phyloP scores from a whole-genome alignment of 2,113 vertebrate genomes.

The Indri indri region DNA sequence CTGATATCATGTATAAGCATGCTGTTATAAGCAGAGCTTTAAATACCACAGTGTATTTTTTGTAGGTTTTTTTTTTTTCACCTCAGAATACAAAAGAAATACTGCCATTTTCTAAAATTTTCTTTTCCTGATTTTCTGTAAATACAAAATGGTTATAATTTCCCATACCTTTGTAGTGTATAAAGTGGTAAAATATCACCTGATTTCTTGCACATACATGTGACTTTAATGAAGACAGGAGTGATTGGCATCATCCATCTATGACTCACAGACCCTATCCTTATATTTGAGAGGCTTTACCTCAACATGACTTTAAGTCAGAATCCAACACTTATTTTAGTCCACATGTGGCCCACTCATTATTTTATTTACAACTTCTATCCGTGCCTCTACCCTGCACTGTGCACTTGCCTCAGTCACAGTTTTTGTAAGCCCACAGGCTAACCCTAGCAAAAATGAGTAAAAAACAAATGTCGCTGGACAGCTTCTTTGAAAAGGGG shows the following conservation, averaged over 20 bases:
- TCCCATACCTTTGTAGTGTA: not conserved
- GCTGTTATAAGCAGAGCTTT: conserved; percentile 39
- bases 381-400: too few species aligned
- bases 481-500: too few species aligned
- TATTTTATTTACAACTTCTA: too few species aligned
- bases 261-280: not conserved
- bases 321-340: too few species aligned
- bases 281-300: not conserved
- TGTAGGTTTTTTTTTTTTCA: conserved; percentile 8
- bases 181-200: not conserved
- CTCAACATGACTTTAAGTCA: not conserved
- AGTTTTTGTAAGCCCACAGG: too few species aligned
- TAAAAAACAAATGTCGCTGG: too few species aligned
- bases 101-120: conserved; percentile 33
- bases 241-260: not conserved
- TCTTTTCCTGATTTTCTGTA: not conserved
- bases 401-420: too few species aligned
- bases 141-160: not conserved
- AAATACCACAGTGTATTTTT: conserved; percentile 3
- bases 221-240: not conserved
- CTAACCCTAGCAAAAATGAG: too few species aligned
- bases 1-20: not conserved
- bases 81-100: conserved; percentile 1
- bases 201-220: not conserved
- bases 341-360: too few species aligned